Evolutionary conservation across 2,797 vertebrate genomes (phyloP).

Genomic region (Ctenopoma kingsleyae): DNA sequence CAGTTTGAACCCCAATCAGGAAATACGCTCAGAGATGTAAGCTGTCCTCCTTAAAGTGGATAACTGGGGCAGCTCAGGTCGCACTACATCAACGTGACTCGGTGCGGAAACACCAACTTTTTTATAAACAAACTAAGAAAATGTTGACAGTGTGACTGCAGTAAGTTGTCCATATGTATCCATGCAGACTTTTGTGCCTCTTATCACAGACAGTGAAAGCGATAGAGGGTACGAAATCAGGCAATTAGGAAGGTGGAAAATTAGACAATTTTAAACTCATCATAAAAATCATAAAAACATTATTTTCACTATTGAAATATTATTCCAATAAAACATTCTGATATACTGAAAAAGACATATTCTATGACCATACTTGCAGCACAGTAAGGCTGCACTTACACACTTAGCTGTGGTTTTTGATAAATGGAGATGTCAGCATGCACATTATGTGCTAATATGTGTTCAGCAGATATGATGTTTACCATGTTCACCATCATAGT

Average conservation of each 20-base stretch:
- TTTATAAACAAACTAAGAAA: not conserved
- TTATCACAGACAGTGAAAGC: not conserved
- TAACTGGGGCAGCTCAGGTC: constrained; percentile 37
- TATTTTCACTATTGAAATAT: not conserved
- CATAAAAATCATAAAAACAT: too few species aligned
- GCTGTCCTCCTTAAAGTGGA: constrained; percentile 48
- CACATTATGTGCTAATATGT: not conserved
- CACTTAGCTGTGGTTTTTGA: not conserved
- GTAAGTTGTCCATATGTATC: too few species aligned
- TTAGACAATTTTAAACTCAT: not conserved
- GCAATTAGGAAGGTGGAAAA: too few species aligned
- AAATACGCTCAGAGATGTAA: constrained; percentile 42
- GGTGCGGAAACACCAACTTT: not conserved
- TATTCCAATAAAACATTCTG: too few species aligned
- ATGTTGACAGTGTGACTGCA: not conserved
- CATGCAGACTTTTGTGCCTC: not conserved
- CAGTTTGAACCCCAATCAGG: constrained; percentile 37
- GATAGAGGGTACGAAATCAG: not conserved
- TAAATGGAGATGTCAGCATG: not conserved
- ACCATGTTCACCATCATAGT: not conserved
- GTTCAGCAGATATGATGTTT: constrained; percentile 7
- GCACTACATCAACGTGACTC: constrained; percentile 9
- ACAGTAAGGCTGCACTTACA: not conserved
- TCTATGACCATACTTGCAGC: not conserved
- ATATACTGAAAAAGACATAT: too few species aligned